These are phyloP conservation scores for Seladonia tumulorum DNA, from an alignment of 2,888 invertebrate species.

Conservation along the genomic window DNA sequence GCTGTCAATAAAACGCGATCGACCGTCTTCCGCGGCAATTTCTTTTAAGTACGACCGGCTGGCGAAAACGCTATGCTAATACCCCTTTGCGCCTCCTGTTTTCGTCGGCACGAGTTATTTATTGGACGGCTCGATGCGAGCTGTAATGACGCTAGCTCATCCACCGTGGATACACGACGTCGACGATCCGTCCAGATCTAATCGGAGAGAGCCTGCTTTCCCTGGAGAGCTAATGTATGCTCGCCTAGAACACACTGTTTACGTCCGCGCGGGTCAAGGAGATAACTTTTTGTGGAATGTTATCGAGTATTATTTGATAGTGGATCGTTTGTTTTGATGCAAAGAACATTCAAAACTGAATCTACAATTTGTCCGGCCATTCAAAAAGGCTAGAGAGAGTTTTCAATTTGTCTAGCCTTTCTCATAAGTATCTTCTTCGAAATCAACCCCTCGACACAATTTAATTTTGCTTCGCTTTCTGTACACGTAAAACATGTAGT, in stretches of 20 bases:
- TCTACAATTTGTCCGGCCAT: no score
- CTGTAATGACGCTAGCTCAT: background rate
- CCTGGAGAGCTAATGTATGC: background rate
- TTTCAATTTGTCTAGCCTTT: no score
- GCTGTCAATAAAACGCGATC: constrained; percentile 46
- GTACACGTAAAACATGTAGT: no score
- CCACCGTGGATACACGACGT: constrained; percentile 1
- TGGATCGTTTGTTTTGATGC: background rate
- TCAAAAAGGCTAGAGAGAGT: no score
- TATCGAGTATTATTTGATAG: no score
- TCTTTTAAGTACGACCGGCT: constrained; percentile 9
- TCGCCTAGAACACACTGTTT: background rate
- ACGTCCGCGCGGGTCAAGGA: no score
- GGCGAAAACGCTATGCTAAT: constrained; percentile 26
- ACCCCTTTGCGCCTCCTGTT: background rate
- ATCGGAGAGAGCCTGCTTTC: background rate
- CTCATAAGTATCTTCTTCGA: no score
- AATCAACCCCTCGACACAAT: no score
- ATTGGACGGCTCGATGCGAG: background rate
- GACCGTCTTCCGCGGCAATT: constrained; percentile 15
- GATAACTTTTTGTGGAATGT: no score
- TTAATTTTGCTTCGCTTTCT: no score
- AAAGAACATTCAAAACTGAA: background rate
- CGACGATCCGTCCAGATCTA: background rate
- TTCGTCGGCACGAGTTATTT: constrained; percentile 17